phyloP scores from a whole-genome alignment of 1,140 invertebrate genomes.

The Drosophila erecta region DNA sequence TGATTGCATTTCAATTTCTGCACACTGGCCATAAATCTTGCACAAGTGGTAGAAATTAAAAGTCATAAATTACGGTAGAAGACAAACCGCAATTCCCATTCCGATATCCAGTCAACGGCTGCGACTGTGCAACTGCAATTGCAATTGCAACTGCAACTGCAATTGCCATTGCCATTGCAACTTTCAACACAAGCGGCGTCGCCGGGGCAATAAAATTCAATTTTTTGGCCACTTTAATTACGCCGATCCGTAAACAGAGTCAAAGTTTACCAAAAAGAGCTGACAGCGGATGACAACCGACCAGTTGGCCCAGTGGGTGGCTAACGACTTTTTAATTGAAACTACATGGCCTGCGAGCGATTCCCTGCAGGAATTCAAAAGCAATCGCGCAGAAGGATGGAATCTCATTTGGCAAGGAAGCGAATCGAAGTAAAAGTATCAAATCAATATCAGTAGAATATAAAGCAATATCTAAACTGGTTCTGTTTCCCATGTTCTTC shows the following conservation, averaged over 20 bases:
- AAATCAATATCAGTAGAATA: no score
- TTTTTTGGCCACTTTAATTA: conserved; percentile 52
- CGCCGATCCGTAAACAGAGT: conserved; percentile 46
- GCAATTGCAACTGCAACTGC: not conserved
- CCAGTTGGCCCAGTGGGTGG: conserved; percentile 32
- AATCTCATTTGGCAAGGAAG: no score
- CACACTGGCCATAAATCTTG: conserved; percentile 71
- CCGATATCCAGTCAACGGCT: conserved; percentile 10
- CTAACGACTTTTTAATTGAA: conserved; percentile 54
- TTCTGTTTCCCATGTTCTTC: not conserved
- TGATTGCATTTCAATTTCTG: conserved; percentile 79
- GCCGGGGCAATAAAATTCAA: conserved; percentile 31
- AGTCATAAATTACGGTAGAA: conserved; percentile 73
- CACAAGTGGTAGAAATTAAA: conserved; percentile 73
- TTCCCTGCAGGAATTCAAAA: conserved; percentile 3
- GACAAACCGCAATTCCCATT: conserved; percentile 39
- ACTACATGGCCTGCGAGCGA: conserved; percentile 7
- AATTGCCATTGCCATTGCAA: conserved; percentile 24
- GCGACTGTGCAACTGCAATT: conserved; percentile 13
- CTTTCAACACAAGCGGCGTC: conserved; percentile 19
- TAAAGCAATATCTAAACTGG: no score
- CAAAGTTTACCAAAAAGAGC: conserved; percentile 37
- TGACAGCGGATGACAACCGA: conserved; percentile 31
- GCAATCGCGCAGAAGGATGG: no score
- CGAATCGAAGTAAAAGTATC: no score